Evolutionary conservation across 1,140 invertebrate species (phyloP), one percentile per base, ranked within the genome.

Genomic region (Popillia japonica): DNA sequence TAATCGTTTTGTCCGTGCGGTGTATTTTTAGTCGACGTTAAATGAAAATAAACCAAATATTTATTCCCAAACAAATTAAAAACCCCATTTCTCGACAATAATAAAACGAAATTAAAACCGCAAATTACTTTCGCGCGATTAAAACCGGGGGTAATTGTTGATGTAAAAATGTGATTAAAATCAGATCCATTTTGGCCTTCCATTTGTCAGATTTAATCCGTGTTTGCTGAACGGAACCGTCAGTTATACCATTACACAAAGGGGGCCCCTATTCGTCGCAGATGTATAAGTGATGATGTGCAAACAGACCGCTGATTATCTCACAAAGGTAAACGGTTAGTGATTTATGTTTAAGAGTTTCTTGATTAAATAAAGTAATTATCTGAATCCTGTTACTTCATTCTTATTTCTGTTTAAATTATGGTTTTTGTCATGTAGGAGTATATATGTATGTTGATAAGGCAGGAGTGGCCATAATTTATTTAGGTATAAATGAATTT

Each of bases 101-200:
- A 41, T 42, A 41, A 72, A 59, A 76, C 42, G 68, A 80, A 82
- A 80, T 82, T 81, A 81, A 81, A 82, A 81, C 80, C 80, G 75
- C 72, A 82, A 82, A 82, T 82, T 82, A 82, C 81, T 82, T 82
- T 77, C 72, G 78, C 78, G 77, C 79, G 80, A 82, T 82, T 82
- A 80, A 78, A 78, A 80, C 80, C 42, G 17, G 10, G 61, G 76
- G 81, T 77, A 82, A 82, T 81, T 81, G 81, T 80, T 78, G 77
- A 75, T 80, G 76, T 77, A 82, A 82, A 82, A 82, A 81, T 79
- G 80, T 81, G 81, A 82, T 82, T 82, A 82, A 82, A 82, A 78
- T 79, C 79, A 81, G 76, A 81, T 80, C 78, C 79, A 78, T 80
- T 79, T 77, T 76, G 59, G 78, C 73, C 64, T 75, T 40, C 61